These are phyloP conservation scores for Byasa hedistus DNA, from an alignment of 2,888 invertebrate species.

Conservation along the genomic window DNA sequence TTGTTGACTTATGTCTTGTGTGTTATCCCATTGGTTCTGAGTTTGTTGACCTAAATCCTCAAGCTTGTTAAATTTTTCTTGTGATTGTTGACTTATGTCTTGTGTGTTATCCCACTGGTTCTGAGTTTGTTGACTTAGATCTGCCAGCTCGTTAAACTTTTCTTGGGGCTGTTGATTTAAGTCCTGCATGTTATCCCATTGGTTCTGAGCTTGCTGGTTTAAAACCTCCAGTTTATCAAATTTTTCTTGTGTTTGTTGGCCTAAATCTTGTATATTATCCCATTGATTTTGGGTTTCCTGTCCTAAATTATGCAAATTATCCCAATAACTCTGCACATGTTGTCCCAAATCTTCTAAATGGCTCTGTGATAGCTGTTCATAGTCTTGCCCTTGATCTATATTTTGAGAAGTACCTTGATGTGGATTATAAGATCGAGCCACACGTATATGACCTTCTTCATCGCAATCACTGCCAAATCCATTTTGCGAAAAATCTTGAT, in stretches of 20 bases:
- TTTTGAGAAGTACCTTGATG: constrained; percentile 38
- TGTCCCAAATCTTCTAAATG: constrained; percentile 37
- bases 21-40: constrained; percentile 36
- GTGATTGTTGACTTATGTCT: constrained; percentile 45
- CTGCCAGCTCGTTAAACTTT: constrained; percentile 39
- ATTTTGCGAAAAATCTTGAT: constrained; percentile 42
- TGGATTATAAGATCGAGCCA: constrained; percentile 53
- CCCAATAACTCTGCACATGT: constrained; percentile 37
- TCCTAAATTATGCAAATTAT: constrained; percentile 34
- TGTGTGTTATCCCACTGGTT: constrained; percentile 43
- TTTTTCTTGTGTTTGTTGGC: constrained; percentile 40
- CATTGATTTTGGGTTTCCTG: constrained; percentile 37
- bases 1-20: constrained; percentile 43
- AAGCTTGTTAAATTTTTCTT: constrained; percentile 36
- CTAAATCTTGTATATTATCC: constrained; percentile 37
- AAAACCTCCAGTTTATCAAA: constrained; percentile 41
- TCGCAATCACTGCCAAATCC: constrained; percentile 50
- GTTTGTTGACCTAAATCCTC: constrained; percentile 47
- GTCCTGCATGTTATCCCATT: constrained; percentile 43
- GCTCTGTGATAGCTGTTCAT: constrained; percentile 38
- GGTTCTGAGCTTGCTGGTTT: constrained; percentile 43
- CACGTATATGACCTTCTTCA: constrained; percentile 53
- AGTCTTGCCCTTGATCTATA: constrained; percentile 36
- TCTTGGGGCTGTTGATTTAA: constrained; percentile 48
- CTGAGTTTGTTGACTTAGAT: constrained; percentile 43